Percentiles rank a stretch among this genome's conserved stretches.
phyloP scores from a whole-genome alignment of 1,140 invertebrate genomes.

The Drosophila tani region DNA sequence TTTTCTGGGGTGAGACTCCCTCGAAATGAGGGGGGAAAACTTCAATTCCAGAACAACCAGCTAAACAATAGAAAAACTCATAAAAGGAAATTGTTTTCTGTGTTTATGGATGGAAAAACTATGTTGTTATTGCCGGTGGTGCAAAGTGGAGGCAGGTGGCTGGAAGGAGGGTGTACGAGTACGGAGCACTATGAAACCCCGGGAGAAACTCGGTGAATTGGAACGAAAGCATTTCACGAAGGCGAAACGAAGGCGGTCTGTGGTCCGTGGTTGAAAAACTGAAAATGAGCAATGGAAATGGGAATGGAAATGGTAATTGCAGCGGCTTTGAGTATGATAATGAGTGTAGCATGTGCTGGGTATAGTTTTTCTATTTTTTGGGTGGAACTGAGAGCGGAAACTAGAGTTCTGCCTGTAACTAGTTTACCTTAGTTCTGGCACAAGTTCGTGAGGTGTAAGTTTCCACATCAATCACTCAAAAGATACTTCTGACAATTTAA shows the following conservation, averaged over 20 bases:
- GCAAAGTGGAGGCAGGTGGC: slow-evolving; percentile 46
- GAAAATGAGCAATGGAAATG: slow-evolving; percentile 45
- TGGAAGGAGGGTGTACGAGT: neutral
- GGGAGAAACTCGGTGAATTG: slow-evolving; percentile 54
- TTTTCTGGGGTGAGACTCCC: slow-evolving; percentile 8
- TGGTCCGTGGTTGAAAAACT: slow-evolving; percentile 30
- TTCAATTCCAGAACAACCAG: slow-evolving; percentile 25
- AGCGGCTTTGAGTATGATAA: slow-evolving; percentile 34
- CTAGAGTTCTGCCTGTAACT: neutral
- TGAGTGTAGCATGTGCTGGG: slow-evolving; percentile 48
- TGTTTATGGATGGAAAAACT: slow-evolving; percentile 51
- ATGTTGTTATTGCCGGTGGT: slow-evolving; percentile 38
- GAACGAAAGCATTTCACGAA: slow-evolving; percentile 55
- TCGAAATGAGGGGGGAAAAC: slow-evolving; percentile 4
- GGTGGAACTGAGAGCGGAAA: slow-evolving; percentile 9
- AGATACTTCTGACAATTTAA: neutral
- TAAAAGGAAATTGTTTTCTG: slow-evolving; percentile 73
- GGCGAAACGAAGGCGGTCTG: slow-evolving; percentile 32
- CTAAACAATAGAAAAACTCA: slow-evolving; percentile 47
- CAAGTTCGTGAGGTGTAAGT: neutral
- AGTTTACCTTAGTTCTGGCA: neutral
- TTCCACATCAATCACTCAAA: slow-evolving; percentile 3
- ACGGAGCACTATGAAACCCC: neutral
- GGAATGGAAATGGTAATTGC: slow-evolving; percentile 44
- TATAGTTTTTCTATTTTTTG: neutral